Percentiles rank a stretch among this genome's conserved stretches.
Evolutionary conservation across 2,113 vertebrate species (phyloP).

Genomic region (Tautogolabrus adspersus): DNA sequence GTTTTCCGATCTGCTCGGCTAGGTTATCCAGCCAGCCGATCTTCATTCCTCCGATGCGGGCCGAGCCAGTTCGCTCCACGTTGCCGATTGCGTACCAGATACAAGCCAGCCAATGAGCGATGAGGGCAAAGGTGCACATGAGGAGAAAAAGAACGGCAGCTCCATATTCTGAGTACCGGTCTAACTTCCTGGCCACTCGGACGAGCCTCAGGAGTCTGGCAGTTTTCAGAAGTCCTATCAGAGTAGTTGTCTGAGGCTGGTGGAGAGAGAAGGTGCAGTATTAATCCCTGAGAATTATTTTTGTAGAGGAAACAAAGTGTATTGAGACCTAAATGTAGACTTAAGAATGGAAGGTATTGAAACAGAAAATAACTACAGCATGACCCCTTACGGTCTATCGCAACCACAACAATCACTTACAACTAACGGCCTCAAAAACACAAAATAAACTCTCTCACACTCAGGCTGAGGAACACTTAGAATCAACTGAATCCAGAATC

Average conservation of each 20-base stretch:
- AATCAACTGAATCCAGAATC: too few relatives aligned
- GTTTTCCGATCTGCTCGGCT: conserved; percentile 95
- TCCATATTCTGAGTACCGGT: conserved; percentile 94
- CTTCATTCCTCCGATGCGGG: conserved; percentile 85
- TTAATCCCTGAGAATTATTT: not conserved
- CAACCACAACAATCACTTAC: too few relatives aligned
- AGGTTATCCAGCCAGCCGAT: conserved; percentile 98
- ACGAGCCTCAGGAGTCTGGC: conserved; percentile 92
- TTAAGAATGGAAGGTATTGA: too few relatives aligned
- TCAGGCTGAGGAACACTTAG: too few relatives aligned
- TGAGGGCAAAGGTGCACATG: conserved; percentile 96
- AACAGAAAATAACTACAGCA: too few relatives aligned
- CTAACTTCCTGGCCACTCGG: conserved; percentile 93
- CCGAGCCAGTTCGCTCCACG: conserved; percentile 90
- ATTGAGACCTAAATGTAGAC: not conserved
- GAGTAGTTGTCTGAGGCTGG: conserved; percentile 85
- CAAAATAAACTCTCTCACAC: too few relatives aligned
- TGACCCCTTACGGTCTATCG: too few relatives aligned
- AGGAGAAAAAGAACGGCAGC: conserved; percentile 94
- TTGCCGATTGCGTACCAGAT: conserved; percentile 98
- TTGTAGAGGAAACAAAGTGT: not conserved
- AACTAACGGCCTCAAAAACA: too few relatives aligned
- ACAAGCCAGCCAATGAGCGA: conserved; percentile 95
- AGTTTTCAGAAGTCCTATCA: conserved; percentile 95
- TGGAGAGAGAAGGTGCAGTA: not conserved